These are phyloP conservation scores for Oncorhynchus clarkii DNA, from an alignment of 2,113 vertebrate genomes.

Conservation along the genomic window DNA sequence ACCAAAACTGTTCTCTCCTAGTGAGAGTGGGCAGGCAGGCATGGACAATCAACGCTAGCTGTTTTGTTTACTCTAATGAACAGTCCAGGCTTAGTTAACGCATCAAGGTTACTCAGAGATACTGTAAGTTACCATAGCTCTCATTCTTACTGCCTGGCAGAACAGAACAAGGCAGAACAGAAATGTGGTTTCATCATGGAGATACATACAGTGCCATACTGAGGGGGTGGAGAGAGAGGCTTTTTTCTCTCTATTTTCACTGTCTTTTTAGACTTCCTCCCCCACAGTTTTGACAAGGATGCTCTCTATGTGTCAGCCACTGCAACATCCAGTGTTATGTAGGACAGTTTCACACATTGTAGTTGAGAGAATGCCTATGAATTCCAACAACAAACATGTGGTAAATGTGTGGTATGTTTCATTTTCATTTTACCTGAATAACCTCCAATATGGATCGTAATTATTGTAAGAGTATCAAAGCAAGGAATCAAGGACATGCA, in stretches of 20 bases:
- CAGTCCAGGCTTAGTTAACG: not conserved
- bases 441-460: not conserved
- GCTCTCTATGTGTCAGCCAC: constrained; percentile 28
- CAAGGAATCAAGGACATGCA: not conserved
- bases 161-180: constrained; percentile 22
- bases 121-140: not conserved
- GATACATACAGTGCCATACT: constrained; percentile 22
- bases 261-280: constrained; percentile 54
- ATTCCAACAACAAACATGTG: not conserved
- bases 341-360: not conserved
- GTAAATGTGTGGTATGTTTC: not conserved
- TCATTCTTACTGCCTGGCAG: constrained; percentile 28
- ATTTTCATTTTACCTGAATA: too few relatives aligned
- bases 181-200: constrained; percentile 43
- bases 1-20: constrained; percentile 20
- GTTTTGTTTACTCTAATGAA: constrained; percentile 9
- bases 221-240: constrained; percentile 49
- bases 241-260: constrained; percentile 40
- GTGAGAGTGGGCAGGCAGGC: not conserved
- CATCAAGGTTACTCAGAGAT: not conserved
- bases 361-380: too few relatives aligned
- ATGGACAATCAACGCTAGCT: constrained; percentile 28
- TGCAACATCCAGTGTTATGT: constrained; percentile 19
- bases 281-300: constrained; percentile 55
- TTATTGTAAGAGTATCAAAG: not conserved